These are phyloP conservation scores for Crotalus helleri DNA, from an alignment of 2,113 vertebrate genomes.

Conservation along the genomic window DNA sequence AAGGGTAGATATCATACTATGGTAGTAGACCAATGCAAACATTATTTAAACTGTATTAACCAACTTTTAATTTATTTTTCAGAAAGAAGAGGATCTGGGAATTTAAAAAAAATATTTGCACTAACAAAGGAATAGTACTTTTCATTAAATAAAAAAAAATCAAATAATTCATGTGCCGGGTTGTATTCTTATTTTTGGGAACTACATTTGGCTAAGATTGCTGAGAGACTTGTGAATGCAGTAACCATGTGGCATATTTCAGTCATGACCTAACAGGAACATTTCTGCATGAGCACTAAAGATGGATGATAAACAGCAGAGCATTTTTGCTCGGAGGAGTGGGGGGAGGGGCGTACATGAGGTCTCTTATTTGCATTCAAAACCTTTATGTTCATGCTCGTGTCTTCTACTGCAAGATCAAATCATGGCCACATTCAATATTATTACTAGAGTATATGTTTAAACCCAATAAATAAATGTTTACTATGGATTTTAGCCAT, in stretches of 20 bases:
- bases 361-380: not conserved
- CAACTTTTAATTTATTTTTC: slow-evolving; percentile 43
- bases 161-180: slow-evolving; percentile 34
- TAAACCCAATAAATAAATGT: not conserved
- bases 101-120: slow-evolving; percentile 33
- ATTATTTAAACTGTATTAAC: slow-evolving; percentile 21
- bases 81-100: slow-evolving; percentile 60
- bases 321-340: not conserved
- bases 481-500: not conserved
- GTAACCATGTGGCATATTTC: not conserved
- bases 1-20: not conserved
- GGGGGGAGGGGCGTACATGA: not conserved
- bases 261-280: not conserved
- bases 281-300: not conserved
- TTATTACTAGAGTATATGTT: not conserved
- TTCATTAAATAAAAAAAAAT: slow-evolving; percentile 51
- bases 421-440: not conserved
- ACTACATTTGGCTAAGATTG: not conserved
- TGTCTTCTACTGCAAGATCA: slow-evolving; percentile 8
- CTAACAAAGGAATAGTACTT: slow-evolving; percentile 50
- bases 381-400: not conserved
- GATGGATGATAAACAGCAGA: not conserved
- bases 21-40: slow-evolving; percentile 19
- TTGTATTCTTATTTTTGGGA: slow-evolving; percentile 44
- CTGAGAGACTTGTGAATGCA: not conserved